phyloP scores from a whole-genome alignment of 1,140 invertebrate species.

The Meloidogyne floridensis region DNA sequence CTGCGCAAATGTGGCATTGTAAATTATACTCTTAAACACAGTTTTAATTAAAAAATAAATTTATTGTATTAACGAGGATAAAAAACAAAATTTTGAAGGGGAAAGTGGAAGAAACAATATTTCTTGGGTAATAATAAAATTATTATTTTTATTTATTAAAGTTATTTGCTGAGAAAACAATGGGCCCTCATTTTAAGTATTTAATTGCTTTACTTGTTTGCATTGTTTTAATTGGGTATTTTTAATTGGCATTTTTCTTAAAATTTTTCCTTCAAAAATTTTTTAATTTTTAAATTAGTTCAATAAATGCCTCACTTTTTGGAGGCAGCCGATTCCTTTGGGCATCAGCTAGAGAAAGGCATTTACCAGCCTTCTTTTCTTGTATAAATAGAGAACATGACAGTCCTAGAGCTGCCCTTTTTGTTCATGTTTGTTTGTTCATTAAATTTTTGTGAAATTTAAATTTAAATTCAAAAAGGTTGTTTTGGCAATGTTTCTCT shows the following conservation, averaged over 20 bases:
- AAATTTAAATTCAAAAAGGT: conserved; percentile 6
- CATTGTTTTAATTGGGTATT: conserved; percentile 54
- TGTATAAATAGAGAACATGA: conserved; percentile 49
- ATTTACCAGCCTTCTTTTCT: conserved; percentile 52
- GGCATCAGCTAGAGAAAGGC: conserved; percentile 52
- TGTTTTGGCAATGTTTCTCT: conserved; percentile 39
- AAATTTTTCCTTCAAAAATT: no score
- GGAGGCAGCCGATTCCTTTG: conserved; percentile 40
- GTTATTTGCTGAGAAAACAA: conserved; percentile 50
- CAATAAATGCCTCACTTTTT: background rate
- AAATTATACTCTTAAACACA: no score
- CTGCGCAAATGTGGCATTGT: no score
- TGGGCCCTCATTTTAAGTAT: conserved; percentile 51
- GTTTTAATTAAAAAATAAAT: no score
- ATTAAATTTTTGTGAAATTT: background rate
- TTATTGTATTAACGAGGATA: no score
- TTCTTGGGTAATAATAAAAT: background rate
- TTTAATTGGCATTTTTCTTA: background rate
- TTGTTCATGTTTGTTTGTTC: conserved; percentile 37
- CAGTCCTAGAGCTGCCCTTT: conserved; percentile 41
- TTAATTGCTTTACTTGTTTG: conserved; percentile 55
- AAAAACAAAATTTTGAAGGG: no score
- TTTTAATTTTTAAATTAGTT: conserved; percentile 5
- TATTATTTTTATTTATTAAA: conserved; percentile 27
- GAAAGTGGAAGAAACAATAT: no score